Percentiles rank a stretch among this genome's conserved stretches.
Evolutionary conservation across 1,140 invertebrate species (phyloP).

Genomic region (Zaprionus ghesquierei): DNA sequence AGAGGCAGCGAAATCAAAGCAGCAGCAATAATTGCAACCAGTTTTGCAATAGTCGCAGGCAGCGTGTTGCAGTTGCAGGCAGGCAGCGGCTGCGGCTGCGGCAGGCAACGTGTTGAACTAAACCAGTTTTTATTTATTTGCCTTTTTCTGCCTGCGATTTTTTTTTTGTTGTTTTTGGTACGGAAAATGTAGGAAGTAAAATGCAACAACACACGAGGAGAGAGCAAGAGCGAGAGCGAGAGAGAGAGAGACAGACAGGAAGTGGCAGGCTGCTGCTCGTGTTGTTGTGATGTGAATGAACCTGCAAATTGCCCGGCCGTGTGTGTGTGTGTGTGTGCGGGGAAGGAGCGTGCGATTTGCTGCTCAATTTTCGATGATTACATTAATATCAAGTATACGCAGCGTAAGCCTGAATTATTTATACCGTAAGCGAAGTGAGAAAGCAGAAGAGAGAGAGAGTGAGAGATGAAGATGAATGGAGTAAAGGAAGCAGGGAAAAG

Average conservation of each 20-base stretch:
- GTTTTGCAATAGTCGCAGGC: slow-evolving; percentile 55
- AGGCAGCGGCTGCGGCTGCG: too few species aligned
- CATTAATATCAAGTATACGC: slow-evolving; percentile 72
- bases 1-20: slow-evolving; percentile 61
- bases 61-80: too few species aligned
- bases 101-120: slow-evolving; percentile 44
- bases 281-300: slow-evolving; percentile 46
- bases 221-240: neutral
- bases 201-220: slow-evolving; percentile 28
- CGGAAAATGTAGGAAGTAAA: slow-evolving; percentile 73
- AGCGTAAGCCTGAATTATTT: slow-evolving; percentile 50
- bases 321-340: slow-evolving; percentile 2
- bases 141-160: slow-evolving; percentile 22
- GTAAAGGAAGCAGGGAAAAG: slow-evolving; percentile 24
- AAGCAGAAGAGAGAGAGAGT: neutral
- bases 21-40: slow-evolving; percentile 56
- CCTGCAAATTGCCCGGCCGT: slow-evolving; percentile 27
- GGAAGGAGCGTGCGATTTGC: slow-evolving; percentile 20
- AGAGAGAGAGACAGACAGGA: slow-evolving; percentile 61
- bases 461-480: neutral
- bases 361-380: slow-evolving; percentile 47
- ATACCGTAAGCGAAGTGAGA: slow-evolving; percentile 12
- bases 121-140: slow-evolving; percentile 54
- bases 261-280: slow-evolving; percentile 45
- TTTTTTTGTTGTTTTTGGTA: slow-evolving; percentile 18